Evolutionary conservation across 2,797 vertebrate species (phyloP), one percentile per base, ranked within the genome.

Genomic region (Pipistrellus kuhlii): DNA sequence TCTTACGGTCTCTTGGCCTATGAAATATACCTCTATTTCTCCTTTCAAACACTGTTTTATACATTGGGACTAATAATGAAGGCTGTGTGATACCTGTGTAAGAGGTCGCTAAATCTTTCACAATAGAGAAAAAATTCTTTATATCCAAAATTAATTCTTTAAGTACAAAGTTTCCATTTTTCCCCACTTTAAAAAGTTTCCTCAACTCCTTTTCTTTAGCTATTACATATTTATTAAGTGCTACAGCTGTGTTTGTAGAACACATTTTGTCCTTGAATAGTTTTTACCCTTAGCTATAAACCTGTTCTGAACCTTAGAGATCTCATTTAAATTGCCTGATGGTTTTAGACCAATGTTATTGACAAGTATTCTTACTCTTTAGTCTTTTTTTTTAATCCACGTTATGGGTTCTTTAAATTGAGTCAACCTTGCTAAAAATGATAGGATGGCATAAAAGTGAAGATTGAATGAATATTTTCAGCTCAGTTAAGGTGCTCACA

Each of bases 181-280:
- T 96, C 93, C 59, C 93, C 86, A 96, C 82, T 38, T 91, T 86
- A 94, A 94, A 23, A 85, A 64, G 53, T 91, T 92, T 96, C 75
- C 94, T 90, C 84, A 85, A 62, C 81, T 97, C 88, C 86, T 48
- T 80, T 80, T 86, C 93, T 89, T 85, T 91, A 96, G 93, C 72
- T 97, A 88, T 92, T 96, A 77, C 69, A 53, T 96, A 98, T 97
- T 97, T 97, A 97, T 97, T 97, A 98, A 97, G 96, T 95, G 94
- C 93, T 96, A 94, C 53, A 93, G 86, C 91, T 95, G 35, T 97
- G 95, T 98, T 97, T 98, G 91, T 94, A 85, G 94, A 97, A 91
- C 71, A 97, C 89, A 96, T 97, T 97, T 97, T 97, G 97, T 93
- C 97, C 97, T 98, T 98, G 95, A 97, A 90, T 94, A 95, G 93